These are phyloP conservation scores for Chaenocephalus aceratus DNA, from an alignment of 2,113 vertebrate species.

Conservation along the genomic window DNA sequence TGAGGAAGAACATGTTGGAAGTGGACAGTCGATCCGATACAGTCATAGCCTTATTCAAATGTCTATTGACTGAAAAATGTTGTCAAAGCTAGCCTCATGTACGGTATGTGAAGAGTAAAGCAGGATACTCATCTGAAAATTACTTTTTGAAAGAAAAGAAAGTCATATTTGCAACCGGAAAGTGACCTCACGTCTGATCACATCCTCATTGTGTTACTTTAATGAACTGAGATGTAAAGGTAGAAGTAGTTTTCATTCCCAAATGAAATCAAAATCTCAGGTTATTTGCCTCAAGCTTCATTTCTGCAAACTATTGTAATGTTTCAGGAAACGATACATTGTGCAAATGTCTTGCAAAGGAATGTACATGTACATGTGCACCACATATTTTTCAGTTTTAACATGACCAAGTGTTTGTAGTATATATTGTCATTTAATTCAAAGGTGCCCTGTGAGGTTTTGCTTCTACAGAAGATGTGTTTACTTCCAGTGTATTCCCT, in stretches of 20 bases:
- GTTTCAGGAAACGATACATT: slow-evolving; percentile 1
- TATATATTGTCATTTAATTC: neutral
- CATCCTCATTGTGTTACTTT: neutral
- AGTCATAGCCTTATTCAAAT: neutral
- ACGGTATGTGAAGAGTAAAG: neutral
- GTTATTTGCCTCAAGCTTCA: neutral
- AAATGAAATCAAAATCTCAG: neutral
- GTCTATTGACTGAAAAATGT: neutral
- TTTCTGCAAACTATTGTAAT: neutral
- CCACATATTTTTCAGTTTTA: neutral
- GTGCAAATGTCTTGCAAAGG: neutral
- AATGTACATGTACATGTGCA: neutral
- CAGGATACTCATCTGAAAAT: neutral
- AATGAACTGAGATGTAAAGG: neutral
- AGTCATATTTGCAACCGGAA: neutral
- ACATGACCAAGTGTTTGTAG: neutral
- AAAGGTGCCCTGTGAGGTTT: neutral
- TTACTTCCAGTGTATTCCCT: neutral
- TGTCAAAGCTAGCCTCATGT: slow-evolving; percentile 1
- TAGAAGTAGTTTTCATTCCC: neutral
- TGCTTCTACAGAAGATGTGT: neutral
- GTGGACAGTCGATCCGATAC: neutral
- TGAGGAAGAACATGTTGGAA: neutral
- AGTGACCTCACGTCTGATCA: neutral
- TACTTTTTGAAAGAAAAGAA: neutral